Conservation (phyloP, 2,113 vertebrate genomes). For the Gallinago media region DNA sequence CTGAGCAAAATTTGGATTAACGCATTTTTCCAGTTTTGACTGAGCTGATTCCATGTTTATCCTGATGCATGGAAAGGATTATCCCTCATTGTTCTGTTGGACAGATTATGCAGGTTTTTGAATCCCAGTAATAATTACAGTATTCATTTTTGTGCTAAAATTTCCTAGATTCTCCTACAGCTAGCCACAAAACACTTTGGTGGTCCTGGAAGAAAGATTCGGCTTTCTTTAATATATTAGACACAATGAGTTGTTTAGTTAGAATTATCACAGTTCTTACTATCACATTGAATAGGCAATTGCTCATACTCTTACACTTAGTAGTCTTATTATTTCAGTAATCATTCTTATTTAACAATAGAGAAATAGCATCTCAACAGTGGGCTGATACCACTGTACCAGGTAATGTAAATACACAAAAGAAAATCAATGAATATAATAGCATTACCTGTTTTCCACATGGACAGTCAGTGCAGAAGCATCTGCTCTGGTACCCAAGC, state of each 20-base stretch:
- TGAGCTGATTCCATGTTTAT: background rate
- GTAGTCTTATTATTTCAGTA: background rate
- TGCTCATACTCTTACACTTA: background rate
- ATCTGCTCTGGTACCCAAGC: slow-evolving; percentile 50
- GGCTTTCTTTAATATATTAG: background rate
- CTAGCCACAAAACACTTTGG: background rate
- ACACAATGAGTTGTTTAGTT: background rate
- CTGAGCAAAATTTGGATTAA: background rate
- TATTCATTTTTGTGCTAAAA: background rate
- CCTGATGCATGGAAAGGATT: background rate
- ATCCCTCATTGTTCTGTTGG: background rate
- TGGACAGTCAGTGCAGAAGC: slow-evolving; percentile 56
- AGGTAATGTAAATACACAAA: background rate
- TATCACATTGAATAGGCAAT: background rate
- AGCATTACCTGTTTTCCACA: slow-evolving; percentile 56
- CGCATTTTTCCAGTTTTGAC: background rate
- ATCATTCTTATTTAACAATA: background rate
- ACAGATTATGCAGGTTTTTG: background rate
- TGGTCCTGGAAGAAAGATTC: background rate
- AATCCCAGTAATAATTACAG: background rate
- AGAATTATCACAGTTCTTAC: background rate
- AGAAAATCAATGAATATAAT: slow-evolving; percentile 37
- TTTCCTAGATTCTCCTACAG: background rate
- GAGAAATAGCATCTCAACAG: slow-evolving; percentile 3
- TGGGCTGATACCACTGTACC: background rate